A percentile compares a stretch with the other conserved stretches of the same genome.
Conservation (phyloP, 1,140 invertebrate genomes). For the Euschistus heros region DNA sequence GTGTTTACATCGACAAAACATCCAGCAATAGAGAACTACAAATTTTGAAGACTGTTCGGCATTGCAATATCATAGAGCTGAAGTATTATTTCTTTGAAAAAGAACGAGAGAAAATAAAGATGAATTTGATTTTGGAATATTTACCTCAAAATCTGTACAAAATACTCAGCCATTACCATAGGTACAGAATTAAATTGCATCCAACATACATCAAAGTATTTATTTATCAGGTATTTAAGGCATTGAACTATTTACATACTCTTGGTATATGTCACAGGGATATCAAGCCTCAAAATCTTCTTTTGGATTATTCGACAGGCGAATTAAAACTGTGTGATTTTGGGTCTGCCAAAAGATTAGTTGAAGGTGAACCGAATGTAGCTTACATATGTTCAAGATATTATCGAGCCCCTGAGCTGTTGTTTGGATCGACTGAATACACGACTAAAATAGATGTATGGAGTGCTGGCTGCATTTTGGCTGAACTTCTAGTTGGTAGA, state of each 20-base stretch:
- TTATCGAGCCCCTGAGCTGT: slow-evolving; percentile 95
- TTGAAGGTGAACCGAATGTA: slow-evolving; percentile 95
- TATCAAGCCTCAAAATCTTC: slow-evolving; percentile 97
- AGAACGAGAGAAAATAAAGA: slow-evolving; percentile 98
- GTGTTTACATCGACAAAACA: slow-evolving; percentile 97
- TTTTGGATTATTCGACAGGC: slow-evolving; percentile 92
- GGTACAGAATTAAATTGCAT: slow-evolving; percentile 97
- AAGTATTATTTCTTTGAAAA: slow-evolving; percentile 58
- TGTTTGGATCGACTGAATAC: slow-evolving; percentile 99
- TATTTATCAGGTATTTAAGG: slow-evolving; percentile 99
- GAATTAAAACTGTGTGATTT: slow-evolving; percentile 99
- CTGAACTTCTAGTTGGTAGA: slow-evolving; percentile 91
- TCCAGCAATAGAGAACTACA: slow-evolving; percentile 99
- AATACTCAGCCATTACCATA: slow-evolving; percentile 97
- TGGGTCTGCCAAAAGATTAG: slow-evolving; percentile 95
- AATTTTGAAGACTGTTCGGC: slow-evolving; percentile 97
- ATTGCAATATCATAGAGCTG: slow-evolving; percentile 99
- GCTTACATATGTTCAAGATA: slow-evolving; percentile 99
- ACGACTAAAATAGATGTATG: slow-evolving; percentile 99
- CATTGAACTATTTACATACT: slow-evolving; percentile 96
- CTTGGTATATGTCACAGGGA: slow-evolving; percentile 98
- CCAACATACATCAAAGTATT: slow-evolving; percentile 97
- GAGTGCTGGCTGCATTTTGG: slow-evolving; percentile 97
- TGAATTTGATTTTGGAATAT: slow-evolving; percentile 99
- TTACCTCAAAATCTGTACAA: slow-evolving; percentile 99